Conservation (phyloP, 2,113 vertebrate species). For the Ciconia boyciana region DNA sequence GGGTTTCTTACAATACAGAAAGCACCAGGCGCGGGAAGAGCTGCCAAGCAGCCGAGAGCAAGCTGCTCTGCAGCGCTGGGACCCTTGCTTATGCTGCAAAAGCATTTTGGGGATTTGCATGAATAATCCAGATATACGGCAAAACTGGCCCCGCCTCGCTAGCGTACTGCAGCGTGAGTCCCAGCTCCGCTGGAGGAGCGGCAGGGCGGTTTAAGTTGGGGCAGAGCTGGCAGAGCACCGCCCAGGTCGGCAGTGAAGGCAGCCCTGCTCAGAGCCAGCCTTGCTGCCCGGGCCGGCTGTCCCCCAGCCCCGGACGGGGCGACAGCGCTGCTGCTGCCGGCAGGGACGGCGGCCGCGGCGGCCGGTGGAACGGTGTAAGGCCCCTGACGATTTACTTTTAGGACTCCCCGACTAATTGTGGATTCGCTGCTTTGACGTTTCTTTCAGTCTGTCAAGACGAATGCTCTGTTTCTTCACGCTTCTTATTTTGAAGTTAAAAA, state of each 20-base stretch:
- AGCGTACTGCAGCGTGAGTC: accelerated
- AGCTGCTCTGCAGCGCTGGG: background rate
- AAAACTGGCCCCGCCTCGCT: background rate
- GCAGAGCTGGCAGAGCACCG: background rate
- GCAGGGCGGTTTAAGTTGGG: accelerated
- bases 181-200: background rate
- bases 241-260: accelerated
- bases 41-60: background rate
- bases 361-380: accelerated
- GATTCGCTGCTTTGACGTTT: background rate
- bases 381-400: background rate
- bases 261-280: too few species aligned
- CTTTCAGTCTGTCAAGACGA: background rate
- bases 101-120: background rate
- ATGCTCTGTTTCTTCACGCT: background rate
- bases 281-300: accelerated
- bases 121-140: background rate
- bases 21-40: background rate
- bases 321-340: background rate
- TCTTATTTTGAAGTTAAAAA: background rate
- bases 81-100: background rate
- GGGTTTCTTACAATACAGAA: background rate
- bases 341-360: accelerated
- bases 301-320: background rate
- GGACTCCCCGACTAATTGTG: background rate